Evolutionary conservation across 2,797 vertebrate species (phyloP).

Genomic region (Hyperoplus lanceolatus): DNA sequence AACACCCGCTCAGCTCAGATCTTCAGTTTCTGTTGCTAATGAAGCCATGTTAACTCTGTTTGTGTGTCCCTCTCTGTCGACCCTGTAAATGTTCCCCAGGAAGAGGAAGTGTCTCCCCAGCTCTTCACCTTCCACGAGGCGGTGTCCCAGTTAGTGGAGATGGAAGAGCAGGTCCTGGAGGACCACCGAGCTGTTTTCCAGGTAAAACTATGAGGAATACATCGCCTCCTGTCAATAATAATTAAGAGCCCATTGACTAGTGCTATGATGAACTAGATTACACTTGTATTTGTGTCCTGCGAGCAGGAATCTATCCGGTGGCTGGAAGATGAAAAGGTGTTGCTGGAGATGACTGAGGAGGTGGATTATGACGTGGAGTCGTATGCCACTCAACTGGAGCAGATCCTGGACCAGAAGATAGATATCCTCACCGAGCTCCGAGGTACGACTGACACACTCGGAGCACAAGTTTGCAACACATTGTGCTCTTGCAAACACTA

Average conservation of each 20-base stretch:
- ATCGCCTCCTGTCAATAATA: too few relatives aligned
- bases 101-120: conserved; percentile 98
- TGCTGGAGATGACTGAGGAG: conserved; percentile 98
- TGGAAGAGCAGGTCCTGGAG: conserved; percentile 98
- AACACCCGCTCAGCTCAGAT: too few relatives aligned
- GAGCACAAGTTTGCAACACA: neutral
- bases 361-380: conserved; percentile 98
- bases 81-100: conserved; percentile 78
- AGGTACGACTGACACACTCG: conserved; percentile 80
- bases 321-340: conserved; percentile 96
- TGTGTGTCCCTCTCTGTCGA: neutral
- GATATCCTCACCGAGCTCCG: conserved; percentile 94
- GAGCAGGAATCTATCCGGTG: conserved; percentile 95
- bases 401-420: conserved; percentile 97
- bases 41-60: neutral
- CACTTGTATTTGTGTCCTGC: conserved; percentile 13
- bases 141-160: conserved; percentile 97
- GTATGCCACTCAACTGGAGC: conserved; percentile 95
- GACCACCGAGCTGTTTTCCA: conserved; percentile 97
- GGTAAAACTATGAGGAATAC: conserved; percentile 78
- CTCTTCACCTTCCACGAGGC: conserved; percentile 97
- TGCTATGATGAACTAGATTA: neutral
- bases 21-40: neutral
- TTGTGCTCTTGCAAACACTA: neutral
- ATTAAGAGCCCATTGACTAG: too few relatives aligned